Conservation (phyloP, 2,888 invertebrate species). For the Melipona beecheii region DNA sequence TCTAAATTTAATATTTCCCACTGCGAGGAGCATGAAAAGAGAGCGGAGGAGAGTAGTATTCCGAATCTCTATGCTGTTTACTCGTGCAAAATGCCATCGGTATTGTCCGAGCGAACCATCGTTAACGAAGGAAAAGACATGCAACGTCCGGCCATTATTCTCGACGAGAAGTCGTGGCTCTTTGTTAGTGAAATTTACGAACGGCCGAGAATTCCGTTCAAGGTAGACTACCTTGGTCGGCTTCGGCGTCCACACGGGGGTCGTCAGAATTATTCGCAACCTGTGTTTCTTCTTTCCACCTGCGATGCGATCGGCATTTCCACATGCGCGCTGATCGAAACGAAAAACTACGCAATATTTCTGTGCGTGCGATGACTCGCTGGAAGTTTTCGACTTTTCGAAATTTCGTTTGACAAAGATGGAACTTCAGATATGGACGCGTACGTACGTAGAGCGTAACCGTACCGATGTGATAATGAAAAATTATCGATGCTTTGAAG, state of each 20-base stretch:
- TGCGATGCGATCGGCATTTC: constrained; percentile 15
- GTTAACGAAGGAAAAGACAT: constrained; percentile 65
- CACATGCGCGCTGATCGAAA: constrained; percentile 33
- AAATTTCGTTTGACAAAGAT: constrained; percentile 2
- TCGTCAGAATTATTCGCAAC: constrained; percentile 53
- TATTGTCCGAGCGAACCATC: constrained; percentile 42
- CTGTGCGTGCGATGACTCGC: background rate
- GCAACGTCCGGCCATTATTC: constrained; percentile 69
- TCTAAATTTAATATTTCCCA: constrained; percentile 5
- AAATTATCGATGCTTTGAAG: too few relatives aligned
- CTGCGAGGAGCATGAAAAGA: background rate
- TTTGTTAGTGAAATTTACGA: constrained; percentile 72
- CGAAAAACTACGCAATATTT: constrained; percentile 26
- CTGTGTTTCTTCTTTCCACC: constrained; percentile 48
- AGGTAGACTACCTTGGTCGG: constrained; percentile 65
- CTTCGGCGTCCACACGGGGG: constrained; percentile 45
- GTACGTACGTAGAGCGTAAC: too few relatives aligned
- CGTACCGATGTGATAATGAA: too few relatives aligned
- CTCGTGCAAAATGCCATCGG: constrained; percentile 37
- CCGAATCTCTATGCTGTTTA: constrained; percentile 35
- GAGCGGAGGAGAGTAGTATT: background rate
- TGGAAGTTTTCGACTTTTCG: background rate
- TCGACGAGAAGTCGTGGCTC: constrained; percentile 57
- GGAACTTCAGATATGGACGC: too few relatives aligned
- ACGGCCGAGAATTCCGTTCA: constrained; percentile 70